Base-by-base conservation (phyloP, 2,888 invertebrate genomes). In the Julus scandinavius region DNA sequence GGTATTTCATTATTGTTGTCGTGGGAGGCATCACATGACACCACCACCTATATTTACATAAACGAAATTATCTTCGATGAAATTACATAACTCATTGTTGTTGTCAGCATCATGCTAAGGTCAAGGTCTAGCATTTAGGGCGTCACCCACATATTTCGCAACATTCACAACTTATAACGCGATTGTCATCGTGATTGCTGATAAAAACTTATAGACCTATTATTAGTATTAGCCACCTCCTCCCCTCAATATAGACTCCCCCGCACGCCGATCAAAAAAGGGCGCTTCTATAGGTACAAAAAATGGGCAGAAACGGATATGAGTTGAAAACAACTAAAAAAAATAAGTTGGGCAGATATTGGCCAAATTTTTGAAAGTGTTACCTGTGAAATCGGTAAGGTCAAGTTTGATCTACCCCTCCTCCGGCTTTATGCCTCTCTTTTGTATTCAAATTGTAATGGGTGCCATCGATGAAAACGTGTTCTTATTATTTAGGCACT, bases 1-100 rank as follows among this genome's bases (percentile, higher is more conserved):
- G 72, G 72, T 72, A 72, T 72, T 72, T 72, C 72, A 72, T 72
- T 72, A 72, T 72, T 72, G 72, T 72, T 72, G 72, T 72, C 72
- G 72, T 29, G 72, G 72, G 72, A 72, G 72, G 72, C 72, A 72
- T 72, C 72, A 72, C 72, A 72, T 72, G 72, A 72, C 72, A 72
- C 72, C 72, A 72, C 72, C 72, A 72, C 72, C 72, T 72, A 72
- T 72, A 72, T 72, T 72, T 72, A 72, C 72, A 72, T 72, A 72
- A 72, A 72, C 72, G 72, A 72, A 72, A 72, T 72, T 72, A 72
- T 72, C 72, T 72, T 20, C 20, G 72, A 72, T 72, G 72, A 72
- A 72, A 72, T 72, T 72, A 72, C 72, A 72, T 72, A 72, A 72
- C 72, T 72, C 72, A 29, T 72, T 72, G 72, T 72, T 72, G 72